These are phyloP conservation scores for Drosophila rubida DNA, from an alignment of 2,888 invertebrate species.

Conservation along the genomic window DNA sequence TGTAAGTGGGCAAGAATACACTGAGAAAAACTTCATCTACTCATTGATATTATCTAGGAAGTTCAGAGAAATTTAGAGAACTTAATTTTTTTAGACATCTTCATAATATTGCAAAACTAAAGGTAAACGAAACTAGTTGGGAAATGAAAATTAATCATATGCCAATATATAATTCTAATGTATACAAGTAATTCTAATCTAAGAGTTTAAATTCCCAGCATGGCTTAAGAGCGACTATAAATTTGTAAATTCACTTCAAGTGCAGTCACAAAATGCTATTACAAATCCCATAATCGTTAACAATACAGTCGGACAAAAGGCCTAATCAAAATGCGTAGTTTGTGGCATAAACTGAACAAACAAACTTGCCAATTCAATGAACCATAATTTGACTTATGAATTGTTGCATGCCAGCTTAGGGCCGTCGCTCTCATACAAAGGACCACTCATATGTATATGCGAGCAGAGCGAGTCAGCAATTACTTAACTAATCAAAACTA, in stretches of 20 bases:
- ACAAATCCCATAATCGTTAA: not conserved
- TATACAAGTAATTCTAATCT: too few species aligned
- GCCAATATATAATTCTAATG: too few species aligned
- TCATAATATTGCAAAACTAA: too few species aligned
- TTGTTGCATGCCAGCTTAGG: constrained; percentile 20
- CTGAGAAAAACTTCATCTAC: constrained; percentile 17
- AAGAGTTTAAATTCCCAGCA: too few species aligned
- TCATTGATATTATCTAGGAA: not conserved
- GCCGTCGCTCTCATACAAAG: not conserved
- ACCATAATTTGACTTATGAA: constrained; percentile 37
- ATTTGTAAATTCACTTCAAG: too few species aligned
- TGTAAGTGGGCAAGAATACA: constrained; percentile 11
- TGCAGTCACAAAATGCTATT: not conserved
- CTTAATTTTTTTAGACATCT: too few species aligned
- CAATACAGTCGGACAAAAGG: not conserved
- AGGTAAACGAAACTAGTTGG: too few species aligned
- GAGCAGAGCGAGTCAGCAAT: constrained; percentile 52
- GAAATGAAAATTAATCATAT: too few species aligned
- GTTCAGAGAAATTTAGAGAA: too few species aligned
- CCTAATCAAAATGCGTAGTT: not conserved
- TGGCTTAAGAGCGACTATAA: too few species aligned
- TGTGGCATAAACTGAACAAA: not conserved
- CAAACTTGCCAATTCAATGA: not conserved
- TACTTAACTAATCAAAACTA: constrained; percentile 70
- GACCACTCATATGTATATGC: constrained; percentile 7